Percentiles rank a stretch among this genome's conserved stretches.
Conservation (phyloP, 2,888 invertebrate genomes). For the Villa cingulata region DNA sequence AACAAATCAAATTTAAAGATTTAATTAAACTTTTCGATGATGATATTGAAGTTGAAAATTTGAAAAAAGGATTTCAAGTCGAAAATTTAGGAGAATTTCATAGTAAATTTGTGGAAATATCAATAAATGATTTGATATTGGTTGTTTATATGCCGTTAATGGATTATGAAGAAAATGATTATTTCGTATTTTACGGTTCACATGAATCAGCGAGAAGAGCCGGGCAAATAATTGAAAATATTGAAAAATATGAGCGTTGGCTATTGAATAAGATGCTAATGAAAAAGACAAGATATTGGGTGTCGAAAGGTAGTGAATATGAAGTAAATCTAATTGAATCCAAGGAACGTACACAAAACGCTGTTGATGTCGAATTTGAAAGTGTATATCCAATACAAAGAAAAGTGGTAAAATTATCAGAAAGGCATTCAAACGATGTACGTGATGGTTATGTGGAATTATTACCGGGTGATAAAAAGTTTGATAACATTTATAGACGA, state of each 20-base stretch:
- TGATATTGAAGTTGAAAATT: conserved; percentile 12
- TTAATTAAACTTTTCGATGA: conserved; percentile 45
- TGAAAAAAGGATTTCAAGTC: neutral
- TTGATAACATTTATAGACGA: conserved; percentile 42
- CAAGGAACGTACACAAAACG: conserved; percentile 39
- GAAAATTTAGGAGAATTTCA: neutral
- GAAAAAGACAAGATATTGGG: conserved; percentile 44
- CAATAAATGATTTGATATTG: conserved; percentile 37
- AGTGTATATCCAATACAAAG: conserved; percentile 43
- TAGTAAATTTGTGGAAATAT: neutral
- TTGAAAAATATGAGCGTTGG: conserved; percentile 37
- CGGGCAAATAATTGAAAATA: conserved; percentile 36
- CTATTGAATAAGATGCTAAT: conserved; percentile 42
- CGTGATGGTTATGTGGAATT: conserved; percentile 59
- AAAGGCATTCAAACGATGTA: conserved; percentile 42
- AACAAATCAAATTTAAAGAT: conserved; percentile 44
- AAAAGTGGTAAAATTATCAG: conserved; percentile 38
- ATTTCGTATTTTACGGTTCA: conserved; percentile 55
- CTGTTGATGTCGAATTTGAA: conserved; percentile 54
- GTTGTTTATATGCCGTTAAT: conserved; percentile 56
- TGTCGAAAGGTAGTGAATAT: conserved; percentile 47
- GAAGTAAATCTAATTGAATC: conserved; percentile 45
- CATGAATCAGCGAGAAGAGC: conserved; percentile 33
- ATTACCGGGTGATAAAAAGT: conserved; percentile 40
- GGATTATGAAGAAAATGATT: conserved; percentile 37